Base-by-base conservation (phyloP, 2,797 vertebrate species). In the Gallinago stenura region DNA sequence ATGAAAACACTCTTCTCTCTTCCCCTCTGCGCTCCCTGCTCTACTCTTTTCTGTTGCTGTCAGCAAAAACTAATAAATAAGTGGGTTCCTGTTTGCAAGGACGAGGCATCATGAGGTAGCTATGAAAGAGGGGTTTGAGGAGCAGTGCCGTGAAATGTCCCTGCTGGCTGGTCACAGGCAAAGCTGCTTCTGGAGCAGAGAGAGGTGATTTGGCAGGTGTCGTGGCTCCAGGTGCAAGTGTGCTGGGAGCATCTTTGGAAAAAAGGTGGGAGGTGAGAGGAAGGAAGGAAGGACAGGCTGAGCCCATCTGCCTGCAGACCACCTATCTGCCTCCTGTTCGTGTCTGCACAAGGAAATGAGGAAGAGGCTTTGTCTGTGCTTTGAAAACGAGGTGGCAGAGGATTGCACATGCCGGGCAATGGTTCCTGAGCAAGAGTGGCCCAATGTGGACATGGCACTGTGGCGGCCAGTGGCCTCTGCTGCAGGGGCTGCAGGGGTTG, bases 111-210 rank as follows among this genome's bases (percentile, higher is more conserved):
- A 0, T 6, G 26, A 31, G 7, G 24, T 50, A 57, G n/a, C 60
- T 90, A 2, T 16, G 48, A 78, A 85, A 56, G 64, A 76, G 37
- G 21, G 45, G 8, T 50, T 81, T 91, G 86, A 68, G 6, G 33
- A 78, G 16, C 28, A 61, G 26, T 10, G 8, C 45, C 19, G 2
- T 56, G 56, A 81, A 61, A 51, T 0, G 1, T 7, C 20, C 15
- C 51, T 69, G 46, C 66, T 66, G n/a, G 9, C 65, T 0, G 0
- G 39, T 57, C 21, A 24, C 3, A 14, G 64, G 37, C 0, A 0
- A 89, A 83, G 75, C 9, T 17, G 18, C 37, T 68, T 22, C 33
- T 45, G 60, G 72, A 86, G 51, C 35, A 37, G 35, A 22, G 28
- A 65, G 77, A 56, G 51, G 48, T 7, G 18, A 62, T 69, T 62